Conservation (phyloP, 2,888 invertebrate species). For the Hirtodrosophila histrioides region DNA sequence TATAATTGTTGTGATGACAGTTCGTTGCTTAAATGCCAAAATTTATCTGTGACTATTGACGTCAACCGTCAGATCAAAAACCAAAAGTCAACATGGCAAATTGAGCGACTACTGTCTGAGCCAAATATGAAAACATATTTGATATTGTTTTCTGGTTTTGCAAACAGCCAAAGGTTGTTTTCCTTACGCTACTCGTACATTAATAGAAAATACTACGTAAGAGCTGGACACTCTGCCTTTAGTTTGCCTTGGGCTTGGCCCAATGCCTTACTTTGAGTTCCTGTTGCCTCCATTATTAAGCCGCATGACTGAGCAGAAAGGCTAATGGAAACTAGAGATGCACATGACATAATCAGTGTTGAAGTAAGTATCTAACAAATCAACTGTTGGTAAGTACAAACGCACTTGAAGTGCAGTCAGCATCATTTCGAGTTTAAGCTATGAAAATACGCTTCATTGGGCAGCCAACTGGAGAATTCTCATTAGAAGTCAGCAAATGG, state of each 20-base stretch:
- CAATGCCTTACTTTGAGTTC: conserved; percentile 9
- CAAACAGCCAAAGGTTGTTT: conserved; percentile 36
- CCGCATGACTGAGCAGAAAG: conserved; percentile 10
- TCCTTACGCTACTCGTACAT: conserved; percentile 16
- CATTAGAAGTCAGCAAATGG: conserved; percentile 9
- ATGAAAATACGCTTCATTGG: conserved; percentile 23
- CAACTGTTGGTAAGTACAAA: background rate
- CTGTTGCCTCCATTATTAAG: conserved; percentile 13
- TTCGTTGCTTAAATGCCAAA: no score
- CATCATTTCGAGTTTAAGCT: background rate
- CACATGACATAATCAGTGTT: conserved; percentile 6
- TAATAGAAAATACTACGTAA: conserved; percentile 36
- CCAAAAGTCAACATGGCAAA: conserved; percentile 49
- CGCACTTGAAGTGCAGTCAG: background rate
- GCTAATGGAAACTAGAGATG: conserved; percentile 1
- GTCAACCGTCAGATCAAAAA: conserved; percentile 45
- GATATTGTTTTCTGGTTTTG: conserved; percentile 16
- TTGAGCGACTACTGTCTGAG: conserved; percentile 8
- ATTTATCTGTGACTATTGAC: conserved; percentile 41
- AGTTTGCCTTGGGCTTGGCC: conserved; percentile 21
- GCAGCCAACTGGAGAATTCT: conserved; percentile 9
- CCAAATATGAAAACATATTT: conserved; percentile 54
- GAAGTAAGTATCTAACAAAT: background rate
- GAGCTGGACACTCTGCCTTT: conserved; percentile 2
- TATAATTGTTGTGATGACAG: conserved; percentile 49